Percentiles rank a stretch among this genome's conserved stretches.
Evolutionary conservation across 2,888 invertebrate genomes (phyloP).

Genomic region (Smittia aterrima): DNA sequence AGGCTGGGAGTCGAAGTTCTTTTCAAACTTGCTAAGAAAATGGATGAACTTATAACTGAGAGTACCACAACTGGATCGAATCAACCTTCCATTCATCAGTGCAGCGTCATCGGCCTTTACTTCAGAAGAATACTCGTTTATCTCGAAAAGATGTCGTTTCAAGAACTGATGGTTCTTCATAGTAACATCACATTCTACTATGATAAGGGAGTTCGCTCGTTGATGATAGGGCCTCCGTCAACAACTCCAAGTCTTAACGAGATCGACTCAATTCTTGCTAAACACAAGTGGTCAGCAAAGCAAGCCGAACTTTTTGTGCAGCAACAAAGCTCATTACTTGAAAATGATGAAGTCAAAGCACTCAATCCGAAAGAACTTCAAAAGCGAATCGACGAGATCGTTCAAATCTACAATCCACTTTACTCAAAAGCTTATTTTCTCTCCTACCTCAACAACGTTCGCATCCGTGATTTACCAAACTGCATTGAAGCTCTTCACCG

Average conservation of each 20-base stretch:
- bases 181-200: constrained; percentile 71
- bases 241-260: constrained; percentile 56
- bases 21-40: constrained; percentile 61
- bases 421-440: constrained; percentile 67
- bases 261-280: constrained; percentile 57
- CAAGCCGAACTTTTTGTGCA: constrained; percentile 88
- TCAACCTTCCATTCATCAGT: constrained; percentile 50
- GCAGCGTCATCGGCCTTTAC: constrained; percentile 67
- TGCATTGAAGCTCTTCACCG: constrained; percentile 77
- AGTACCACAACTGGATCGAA: constrained; percentile 43
- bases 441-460: constrained; percentile 83
- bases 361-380: constrained; percentile 74
- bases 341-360: constrained; percentile 78
- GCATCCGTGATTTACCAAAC: constrained; percentile 83
- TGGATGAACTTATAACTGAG: constrained; percentile 62
- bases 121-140: constrained; percentile 76
- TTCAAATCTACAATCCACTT: constrained; percentile 50
- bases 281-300: constrained; percentile 76
- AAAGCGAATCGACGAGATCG: constrained; percentile 54
- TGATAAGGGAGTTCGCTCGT: constrained; percentile 54
- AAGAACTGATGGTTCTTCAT: constrained; percentile 73
- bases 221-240: constrained; percentile 41
- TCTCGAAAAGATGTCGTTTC: constrained; percentile 80
- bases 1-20: constrained; percentile 62
- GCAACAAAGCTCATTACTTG: constrained; percentile 78